Evolutionary conservation across 2,888 invertebrate species (phyloP).

Genomic region (Amphimallon solstitiale): DNA sequence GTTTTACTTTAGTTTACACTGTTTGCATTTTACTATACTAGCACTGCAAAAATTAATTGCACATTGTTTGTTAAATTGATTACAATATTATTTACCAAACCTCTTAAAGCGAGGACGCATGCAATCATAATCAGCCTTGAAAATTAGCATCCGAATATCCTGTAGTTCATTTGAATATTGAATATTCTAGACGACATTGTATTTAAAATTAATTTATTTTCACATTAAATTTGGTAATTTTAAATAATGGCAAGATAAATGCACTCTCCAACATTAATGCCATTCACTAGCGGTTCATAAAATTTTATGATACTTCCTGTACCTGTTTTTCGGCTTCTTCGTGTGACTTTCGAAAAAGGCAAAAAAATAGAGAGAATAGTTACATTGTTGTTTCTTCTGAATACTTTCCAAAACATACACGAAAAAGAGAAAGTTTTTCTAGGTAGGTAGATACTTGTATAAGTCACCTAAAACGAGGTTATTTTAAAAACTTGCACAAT

Average conservation of each 20-base stretch:
- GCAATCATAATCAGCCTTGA: no score
- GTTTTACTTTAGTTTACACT: no score
- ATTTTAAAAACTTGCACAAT: slow-evolving; percentile 25
- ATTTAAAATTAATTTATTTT: no score
- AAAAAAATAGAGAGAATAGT: slow-evolving; percentile 7
- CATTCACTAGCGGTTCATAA: neutral
- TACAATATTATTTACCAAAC: no score
- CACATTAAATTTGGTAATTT: no score
- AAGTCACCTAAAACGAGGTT: slow-evolving; percentile 15
- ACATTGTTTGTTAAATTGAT: no score
- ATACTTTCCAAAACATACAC: slow-evolving; percentile 16
- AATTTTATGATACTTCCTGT: neutral
- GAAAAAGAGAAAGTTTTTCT: slow-evolving; percentile 32
- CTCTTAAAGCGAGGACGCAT: no score
- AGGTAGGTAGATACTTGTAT: slow-evolving; percentile 27
- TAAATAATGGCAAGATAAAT: neutral
- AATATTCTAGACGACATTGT: no score
- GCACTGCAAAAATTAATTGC: no score
- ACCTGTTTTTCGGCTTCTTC: slow-evolving; percentile 9
- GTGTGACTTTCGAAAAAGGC: slow-evolving; percentile 26
- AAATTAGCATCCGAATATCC: no score
- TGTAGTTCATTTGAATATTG: no score
- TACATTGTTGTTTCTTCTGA: slow-evolving; percentile 18
- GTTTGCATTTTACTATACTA: no score
- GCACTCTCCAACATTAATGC: neutral